Base-by-base conservation (phyloP, 2,797 vertebrate species). In the Rhadinocentrus ornatus region DNA sequence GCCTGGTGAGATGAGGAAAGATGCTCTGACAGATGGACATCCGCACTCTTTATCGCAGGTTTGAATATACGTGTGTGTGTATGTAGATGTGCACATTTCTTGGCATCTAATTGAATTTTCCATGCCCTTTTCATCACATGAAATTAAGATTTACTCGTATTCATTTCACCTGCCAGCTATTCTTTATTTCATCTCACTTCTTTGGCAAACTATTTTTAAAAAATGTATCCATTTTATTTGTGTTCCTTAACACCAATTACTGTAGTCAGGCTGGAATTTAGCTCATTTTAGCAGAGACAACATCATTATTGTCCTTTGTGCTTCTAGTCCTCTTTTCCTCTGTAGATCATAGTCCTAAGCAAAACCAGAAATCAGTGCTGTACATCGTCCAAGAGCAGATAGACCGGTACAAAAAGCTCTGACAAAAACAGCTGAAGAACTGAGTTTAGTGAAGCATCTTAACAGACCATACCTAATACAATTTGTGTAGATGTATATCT, bases 1-100 rank as follows among this genome's bases (percentile, higher is more conserved):
- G 54, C 68, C 77, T 0, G 69, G 69, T 59, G 91, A 92, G 73
- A 75, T 86, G 80, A 91, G 86, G 83, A 91, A 83, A 75, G 92
- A 92, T 35, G 68, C 26, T 32, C 48, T 87, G 56, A 69, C 64
- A 22, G 92, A 93, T 26, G 89, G 90, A 89, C 87, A 91, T 64
- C 88, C 89, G 8, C 91, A 93, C 77, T 92, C 91, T 66, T 77
- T 92, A 67, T 86, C 91, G 0, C 92, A 93, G 92, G 92, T 93
- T 72, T 76, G 90, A 69, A 73, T 77, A 29, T 34, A 2, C 57
- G 12, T 48, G 20, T n/a, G 39, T 44, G 39, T 44, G 15, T 61
- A 20, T 58, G 16, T 6, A 44, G 10, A 41, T 8, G 34, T 69
- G 35, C 59, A 22, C 29, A 78, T 70, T 77, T 61, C 62, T 81